These are phyloP conservation scores for Anoplopoma fimbria DNA, from an alignment of 2,113 vertebrate genomes.

Conservation along the genomic window DNA sequence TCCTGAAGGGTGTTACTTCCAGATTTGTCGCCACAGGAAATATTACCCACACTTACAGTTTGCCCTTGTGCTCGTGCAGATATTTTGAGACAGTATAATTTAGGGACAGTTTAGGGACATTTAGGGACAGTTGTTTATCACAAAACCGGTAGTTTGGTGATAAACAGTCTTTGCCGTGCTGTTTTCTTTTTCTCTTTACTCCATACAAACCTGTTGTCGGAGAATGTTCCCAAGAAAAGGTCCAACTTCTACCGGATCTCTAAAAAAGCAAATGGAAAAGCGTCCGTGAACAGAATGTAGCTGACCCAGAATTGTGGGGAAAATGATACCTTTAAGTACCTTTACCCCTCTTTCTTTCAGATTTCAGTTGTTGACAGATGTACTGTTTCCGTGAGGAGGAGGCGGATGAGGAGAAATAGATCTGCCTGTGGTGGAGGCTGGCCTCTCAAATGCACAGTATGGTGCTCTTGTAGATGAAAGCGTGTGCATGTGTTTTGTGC, in stretches of 20 bases:
- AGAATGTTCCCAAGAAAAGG: constrained; percentile 19
- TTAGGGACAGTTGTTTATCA: not conserved
- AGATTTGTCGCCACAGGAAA: constrained; percentile 23
- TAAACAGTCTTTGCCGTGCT: not conserved
- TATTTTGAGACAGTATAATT: constrained; percentile 20
- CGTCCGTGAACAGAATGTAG: not conserved
- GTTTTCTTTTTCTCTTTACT: not conserved
- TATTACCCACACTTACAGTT: constrained; percentile 27
- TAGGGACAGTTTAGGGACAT: not conserved
- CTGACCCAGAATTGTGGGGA: not conserved
- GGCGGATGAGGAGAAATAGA: constrained; percentile 49
- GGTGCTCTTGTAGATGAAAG: constrained; percentile 60
- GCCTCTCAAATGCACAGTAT: constrained; percentile 62
- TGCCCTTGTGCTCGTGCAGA: constrained; percentile 13
- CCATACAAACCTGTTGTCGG: constrained; percentile 21
- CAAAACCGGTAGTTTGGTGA: too few species aligned
- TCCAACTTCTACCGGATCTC: not conserved
- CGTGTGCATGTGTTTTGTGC: constrained; percentile 54
- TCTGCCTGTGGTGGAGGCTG: constrained; percentile 56
- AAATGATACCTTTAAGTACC: too few species aligned
- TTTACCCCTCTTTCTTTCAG: constrained; percentile 22
- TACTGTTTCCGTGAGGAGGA: constrained; percentile 40
- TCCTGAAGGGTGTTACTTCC: constrained; percentile 6
- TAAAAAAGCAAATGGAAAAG: constrained; percentile 5
- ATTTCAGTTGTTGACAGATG: constrained; percentile 47